Evolutionary conservation across 2,113 vertebrate species (phyloP).

Genomic region (Urocitellus parryii): DNA sequence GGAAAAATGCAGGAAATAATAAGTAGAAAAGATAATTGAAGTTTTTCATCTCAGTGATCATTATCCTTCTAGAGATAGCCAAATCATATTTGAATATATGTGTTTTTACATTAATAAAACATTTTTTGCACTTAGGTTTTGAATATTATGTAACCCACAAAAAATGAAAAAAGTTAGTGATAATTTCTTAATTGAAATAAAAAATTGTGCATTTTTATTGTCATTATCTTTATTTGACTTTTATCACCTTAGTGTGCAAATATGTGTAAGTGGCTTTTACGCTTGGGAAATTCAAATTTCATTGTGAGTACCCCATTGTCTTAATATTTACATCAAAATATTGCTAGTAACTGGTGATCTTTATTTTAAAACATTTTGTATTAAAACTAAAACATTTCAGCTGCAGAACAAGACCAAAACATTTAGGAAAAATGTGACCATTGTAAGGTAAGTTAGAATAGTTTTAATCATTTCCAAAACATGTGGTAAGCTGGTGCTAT

Average conservation of each 20-base stretch:
- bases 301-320: background rate
- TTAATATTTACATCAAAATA: background rate
- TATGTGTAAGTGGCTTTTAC: background rate
- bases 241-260: background rate
- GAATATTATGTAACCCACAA: background rate
- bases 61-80: background rate
- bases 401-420: background rate
- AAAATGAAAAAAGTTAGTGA: background rate
- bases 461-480: conserved; percentile 48
- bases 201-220: background rate
- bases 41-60: background rate
- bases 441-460: background rate
- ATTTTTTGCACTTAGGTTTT: background rate
- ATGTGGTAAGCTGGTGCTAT: conserved; percentile 6
- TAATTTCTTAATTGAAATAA: background rate
- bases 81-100: background rate
- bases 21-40: background rate
- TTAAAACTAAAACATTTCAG: conserved; percentile 29
- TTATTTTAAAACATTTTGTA: background rate
- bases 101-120: background rate
- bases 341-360: background rate
- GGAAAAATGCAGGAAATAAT: background rate
- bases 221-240: background rate
- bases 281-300: background rate
- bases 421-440: background rate